Conservation (phyloP, 2,888 invertebrate genomes). For the Matsumyia berberina region DNA sequence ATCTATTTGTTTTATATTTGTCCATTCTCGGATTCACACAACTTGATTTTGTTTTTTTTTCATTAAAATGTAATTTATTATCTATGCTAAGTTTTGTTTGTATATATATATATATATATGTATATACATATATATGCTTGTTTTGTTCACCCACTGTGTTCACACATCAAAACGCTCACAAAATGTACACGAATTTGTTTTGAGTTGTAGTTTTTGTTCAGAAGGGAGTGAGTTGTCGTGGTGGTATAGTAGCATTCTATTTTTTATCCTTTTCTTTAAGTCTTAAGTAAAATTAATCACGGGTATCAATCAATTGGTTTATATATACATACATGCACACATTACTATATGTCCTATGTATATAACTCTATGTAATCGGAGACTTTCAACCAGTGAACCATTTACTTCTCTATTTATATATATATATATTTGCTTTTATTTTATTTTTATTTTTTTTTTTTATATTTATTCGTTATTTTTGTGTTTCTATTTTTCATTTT, state of each 20-base stretch:
- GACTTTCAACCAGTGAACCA: conserved; percentile 70
- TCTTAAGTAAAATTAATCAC: conserved; percentile 76
- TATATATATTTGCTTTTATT: conserved; percentile 46
- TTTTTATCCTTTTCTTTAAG: conserved; percentile 44
- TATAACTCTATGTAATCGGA: conserved; percentile 70
- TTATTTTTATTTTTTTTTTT: conserved; percentile 36
- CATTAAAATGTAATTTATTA: conserved; percentile 66
- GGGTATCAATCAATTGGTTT: conserved; percentile 72
- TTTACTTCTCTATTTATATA: conserved; percentile 62
- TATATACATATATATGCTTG: conserved; percentile 35
- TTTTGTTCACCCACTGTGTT: conserved; percentile 64
- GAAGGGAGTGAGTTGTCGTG: conserved; percentile 26
- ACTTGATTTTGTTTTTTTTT: conserved; percentile 52
- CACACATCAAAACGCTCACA: conserved; percentile 71
- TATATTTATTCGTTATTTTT: conserved; percentile 62
- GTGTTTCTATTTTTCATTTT: conserved; percentile 19
- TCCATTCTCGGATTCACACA: conserved; percentile 75
- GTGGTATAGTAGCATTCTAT: conserved; percentile 56
- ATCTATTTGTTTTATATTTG: conserved; percentile 55
- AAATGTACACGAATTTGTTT: conserved; percentile 72
- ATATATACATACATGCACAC: conserved; percentile 62
- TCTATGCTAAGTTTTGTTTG: conserved; percentile 68
- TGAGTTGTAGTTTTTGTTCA: conserved; percentile 45
- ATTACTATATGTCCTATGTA: conserved; percentile 62
- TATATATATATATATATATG: conserved; percentile 50